Evolutionary conservation across 53 echinoderm and acorn worm genomes (phyloP), one percentile per base, ranked within the genome.

Genomic region (Paelopatides confundens): DNA sequence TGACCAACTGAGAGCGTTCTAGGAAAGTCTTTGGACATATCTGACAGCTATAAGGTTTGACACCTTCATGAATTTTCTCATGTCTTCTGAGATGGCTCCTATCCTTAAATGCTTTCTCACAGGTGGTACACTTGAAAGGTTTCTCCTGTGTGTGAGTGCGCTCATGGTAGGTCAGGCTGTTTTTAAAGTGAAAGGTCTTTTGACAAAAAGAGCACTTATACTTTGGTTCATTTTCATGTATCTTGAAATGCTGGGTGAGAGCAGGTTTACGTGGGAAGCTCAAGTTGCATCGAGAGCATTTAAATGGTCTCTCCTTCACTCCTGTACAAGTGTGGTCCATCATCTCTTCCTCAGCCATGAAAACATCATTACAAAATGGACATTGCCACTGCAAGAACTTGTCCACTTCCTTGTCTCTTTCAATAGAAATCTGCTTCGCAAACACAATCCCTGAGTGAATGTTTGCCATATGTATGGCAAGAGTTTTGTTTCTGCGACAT

Each of bases 141-240:
- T 64, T 65, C 65, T 83, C 84, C 36, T 83, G 63, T 1, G 84
- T 83, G 30, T 83, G 84, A 28, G 38, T 83, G n/a, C 65, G 38
- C 11, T 83, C 84, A 21, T 90, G 90, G 31, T 86, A 86, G 31
- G 65, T 78, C 7, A 90, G 90, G 54, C 86, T 90, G 86, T 90
- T 86, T 66, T 90, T 90, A 13, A 86, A 76, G 68, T 90, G 71
- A 81, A 90, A 90, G 5, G 67, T 31, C 35, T 78, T 76, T 21
- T 52, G 30, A 53, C 90, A 90, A 9, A 78, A 37, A 6, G 85
- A 35, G 46, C 90, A 90, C 11, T 35, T 52, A 53, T 62, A 90
- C 31, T 66, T 32, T 11, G 78, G 77, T 26, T 77, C 86, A 29
- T 79, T 86, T 5, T 78, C 85, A 38, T 90, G 90, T 9, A 78